Evolutionary conservation across 2,888 invertebrate genomes (phyloP), one percentile per base, ranked within the genome.

Genomic region (Sphaerophoria taeniata): DNA sequence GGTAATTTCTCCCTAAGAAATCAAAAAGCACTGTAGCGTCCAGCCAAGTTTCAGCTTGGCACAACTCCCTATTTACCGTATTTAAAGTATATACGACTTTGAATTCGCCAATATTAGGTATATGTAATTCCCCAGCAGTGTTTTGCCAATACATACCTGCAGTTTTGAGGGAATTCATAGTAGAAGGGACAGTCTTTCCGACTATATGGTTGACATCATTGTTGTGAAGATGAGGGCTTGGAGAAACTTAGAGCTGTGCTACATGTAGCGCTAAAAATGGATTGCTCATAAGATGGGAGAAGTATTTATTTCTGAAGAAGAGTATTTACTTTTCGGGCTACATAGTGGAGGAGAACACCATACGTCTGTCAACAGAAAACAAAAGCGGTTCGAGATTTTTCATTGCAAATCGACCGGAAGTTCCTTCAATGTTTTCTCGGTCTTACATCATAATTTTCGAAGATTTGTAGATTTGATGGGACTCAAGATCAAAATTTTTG

Each of bases 401-500:
- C 73, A 0, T 1, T 51, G n/a, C 61, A 61, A 11, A 24, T 12
- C 5, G 3, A 70, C 24, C 33, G 56, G 14, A 74, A 74, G n/a
- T 1, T 53, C 6, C 24, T 75, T 31, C 74, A 70, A 39, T 43
- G 70, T 1, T 74, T 74, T 24, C 7, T 70, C 0, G 80, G 80
- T 7, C 16, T 80, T 4, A 63, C 80, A 0, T 69, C 73, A 2
- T 79, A 79, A n/a, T 12, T 74, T 80, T 4, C n/a, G 51, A 11
- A 55, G 45, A 55, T 51, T 61, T 11, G 51, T 72, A 7, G 33
- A n/a, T 72, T 72, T 90, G 6, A 63, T 90, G 24, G 89, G 89
- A 11, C 65, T 79, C 11, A 65, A 80, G 47, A 89, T 90, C 61
- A 90, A 88, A 73, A 88, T 90, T 33, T 75, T 89, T 5, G 89